Percentiles rank a stretch among this genome's conserved stretches.
Evolutionary conservation across 2,797 vertebrate genomes (phyloP).

Genomic region (Steatocranus sp.): DNA sequence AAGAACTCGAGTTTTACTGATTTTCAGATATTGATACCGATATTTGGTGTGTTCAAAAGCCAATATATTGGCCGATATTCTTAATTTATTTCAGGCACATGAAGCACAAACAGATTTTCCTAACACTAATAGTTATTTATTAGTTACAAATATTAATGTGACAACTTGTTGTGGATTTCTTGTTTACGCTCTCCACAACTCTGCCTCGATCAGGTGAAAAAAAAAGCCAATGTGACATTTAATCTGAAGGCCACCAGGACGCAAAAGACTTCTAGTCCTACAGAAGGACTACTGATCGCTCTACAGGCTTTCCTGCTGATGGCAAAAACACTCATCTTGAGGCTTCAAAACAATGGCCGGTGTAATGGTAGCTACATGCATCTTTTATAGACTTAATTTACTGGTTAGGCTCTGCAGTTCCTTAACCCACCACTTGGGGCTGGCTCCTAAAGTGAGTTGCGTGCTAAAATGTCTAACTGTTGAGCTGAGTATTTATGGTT

Average conservation of each 20-base stretch:
- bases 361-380: background rate
- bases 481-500: background rate
- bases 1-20: background rate
- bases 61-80: background rate
- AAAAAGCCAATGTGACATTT: background rate
- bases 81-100: background rate
- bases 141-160: background rate
- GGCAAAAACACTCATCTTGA: background rate
- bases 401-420: background rate
- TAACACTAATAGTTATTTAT: background rate
- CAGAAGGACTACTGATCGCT: rapidly evolving
- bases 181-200: rapidly evolving
- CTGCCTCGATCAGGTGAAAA: rapidly evolving
- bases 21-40: background rate
- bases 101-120: background rate
- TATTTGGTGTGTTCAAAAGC: background rate
- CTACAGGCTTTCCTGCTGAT: background rate
- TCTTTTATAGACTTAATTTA: background rate
- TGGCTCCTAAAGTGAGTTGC: background rate
- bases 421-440: background rate
- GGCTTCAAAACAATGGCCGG: background rate
- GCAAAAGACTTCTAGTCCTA: background rate
- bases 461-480: background rate
- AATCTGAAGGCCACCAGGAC: background rate
- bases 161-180: background rate